Percentiles rank a stretch among this genome's conserved stretches.
Conservation (phyloP, 1,140 invertebrate species). For the Cydia strobilella region DNA sequence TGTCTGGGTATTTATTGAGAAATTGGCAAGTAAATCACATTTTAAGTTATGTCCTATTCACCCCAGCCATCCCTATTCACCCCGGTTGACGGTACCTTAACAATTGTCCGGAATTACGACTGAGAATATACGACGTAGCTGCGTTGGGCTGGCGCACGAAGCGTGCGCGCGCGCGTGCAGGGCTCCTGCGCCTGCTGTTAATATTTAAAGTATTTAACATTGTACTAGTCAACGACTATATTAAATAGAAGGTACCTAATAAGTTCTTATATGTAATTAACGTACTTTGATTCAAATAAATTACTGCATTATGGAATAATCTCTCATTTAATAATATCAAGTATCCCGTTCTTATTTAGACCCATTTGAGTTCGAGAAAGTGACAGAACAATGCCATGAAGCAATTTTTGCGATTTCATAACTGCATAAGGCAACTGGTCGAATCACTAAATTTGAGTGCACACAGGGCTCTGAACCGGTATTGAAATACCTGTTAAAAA, state of each 20-base stretch:
- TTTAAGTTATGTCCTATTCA: too few relatives aligned
- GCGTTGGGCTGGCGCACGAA: not conserved
- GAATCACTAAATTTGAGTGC: too few relatives aligned
- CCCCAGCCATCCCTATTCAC: too few relatives aligned
- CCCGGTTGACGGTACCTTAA: too few relatives aligned
- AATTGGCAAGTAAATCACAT: too few relatives aligned
- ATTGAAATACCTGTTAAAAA: too few relatives aligned
- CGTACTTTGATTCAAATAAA: constrained; percentile 73
- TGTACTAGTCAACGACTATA: constrained; percentile 76
- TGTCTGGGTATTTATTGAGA: too few relatives aligned
- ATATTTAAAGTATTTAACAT: constrained; percentile 38
- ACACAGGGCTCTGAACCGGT: too few relatives aligned
- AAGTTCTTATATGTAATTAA: constrained; percentile 70
- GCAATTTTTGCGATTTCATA: too few relatives aligned
- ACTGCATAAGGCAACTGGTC: too few relatives aligned
- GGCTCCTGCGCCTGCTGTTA: not conserved
- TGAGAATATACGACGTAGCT: constrained; percentile 25
- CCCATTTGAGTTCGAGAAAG: not conserved
- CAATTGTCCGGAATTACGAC: constrained; percentile 22
- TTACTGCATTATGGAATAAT: constrained; percentile 62
- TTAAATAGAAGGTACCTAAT: constrained; percentile 61
- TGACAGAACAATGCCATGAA: not conserved
- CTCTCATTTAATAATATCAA: constrained; percentile 56
- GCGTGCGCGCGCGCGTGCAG: not conserved
- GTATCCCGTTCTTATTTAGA: not conserved